A percentile compares a stretch with the other conserved stretches of the same genome.
phyloP scores from a whole-genome alignment of 2,888 invertebrate species.

The Epinotia nisella region DNA sequence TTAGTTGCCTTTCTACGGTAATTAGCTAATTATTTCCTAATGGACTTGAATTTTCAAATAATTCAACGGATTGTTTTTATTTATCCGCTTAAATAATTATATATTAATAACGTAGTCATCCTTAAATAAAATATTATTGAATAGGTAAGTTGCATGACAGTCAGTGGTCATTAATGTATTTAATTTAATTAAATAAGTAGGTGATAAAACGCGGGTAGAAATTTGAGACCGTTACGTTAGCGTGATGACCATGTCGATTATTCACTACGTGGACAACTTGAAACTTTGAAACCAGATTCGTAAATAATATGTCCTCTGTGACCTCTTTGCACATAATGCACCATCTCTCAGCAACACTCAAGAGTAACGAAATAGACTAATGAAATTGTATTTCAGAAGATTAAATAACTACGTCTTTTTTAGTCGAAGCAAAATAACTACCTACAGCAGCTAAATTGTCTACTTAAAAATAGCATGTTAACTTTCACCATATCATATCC shows the following conservation, averaged over 20 bases:
- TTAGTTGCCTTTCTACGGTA: too few relatives aligned
- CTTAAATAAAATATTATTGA: too few relatives aligned
- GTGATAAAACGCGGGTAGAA: neutral
- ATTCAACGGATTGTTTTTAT: too few relatives aligned
- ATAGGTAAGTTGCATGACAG: too few relatives aligned
- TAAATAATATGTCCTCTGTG: conserved; percentile 19
- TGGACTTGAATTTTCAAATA: too few relatives aligned
- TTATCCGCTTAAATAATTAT: too few relatives aligned
- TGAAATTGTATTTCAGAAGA: neutral
- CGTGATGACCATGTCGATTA: neutral
- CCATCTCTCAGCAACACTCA: neutral
- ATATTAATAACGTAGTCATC: too few relatives aligned
- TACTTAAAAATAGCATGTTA: conserved; percentile 7
- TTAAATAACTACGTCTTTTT: neutral
- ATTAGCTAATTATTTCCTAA: too few relatives aligned
- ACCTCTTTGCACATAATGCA: conserved; percentile 40
- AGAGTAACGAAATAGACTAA: conserved; percentile 16
- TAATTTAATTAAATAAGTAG: neutral
- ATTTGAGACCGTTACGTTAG: conserved; percentile 7
- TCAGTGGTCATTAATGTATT: too few relatives aligned
- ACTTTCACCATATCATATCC: conserved; percentile 28
- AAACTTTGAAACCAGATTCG: neutral
- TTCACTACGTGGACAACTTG: conserved; percentile 8
- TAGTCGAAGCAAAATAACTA: too few relatives aligned
- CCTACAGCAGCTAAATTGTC: too few relatives aligned